Percentiles rank a stretch among this genome's conserved stretches.
phyloP scores from a whole-genome alignment of 2,888 invertebrate genomes.

The Onchidella celtica region DNA sequence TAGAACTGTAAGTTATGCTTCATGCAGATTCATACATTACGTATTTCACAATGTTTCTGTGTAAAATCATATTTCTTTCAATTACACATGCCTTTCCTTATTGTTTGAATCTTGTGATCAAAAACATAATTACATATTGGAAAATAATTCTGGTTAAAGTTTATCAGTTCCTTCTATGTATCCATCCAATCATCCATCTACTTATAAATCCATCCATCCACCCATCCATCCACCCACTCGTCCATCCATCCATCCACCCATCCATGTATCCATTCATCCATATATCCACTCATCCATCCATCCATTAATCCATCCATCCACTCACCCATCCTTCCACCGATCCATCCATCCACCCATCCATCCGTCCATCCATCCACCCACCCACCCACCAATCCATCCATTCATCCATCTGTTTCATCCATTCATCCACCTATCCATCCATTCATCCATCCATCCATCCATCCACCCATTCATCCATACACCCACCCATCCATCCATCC shows the following conservation, averaged over 20 bases:
- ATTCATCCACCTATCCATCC: neutral
- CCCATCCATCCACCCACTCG: neutral
- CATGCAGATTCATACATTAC: no score
- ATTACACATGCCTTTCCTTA: no score
- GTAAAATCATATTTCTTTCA: no score
- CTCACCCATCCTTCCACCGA: neutral
- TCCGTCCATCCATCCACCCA: neutral
- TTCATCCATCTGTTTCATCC: neutral
- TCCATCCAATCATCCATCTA: neutral
- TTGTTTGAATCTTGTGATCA: no score
- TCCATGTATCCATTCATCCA: neutral
- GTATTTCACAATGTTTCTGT: no score
- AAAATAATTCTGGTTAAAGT: neutral
- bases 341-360: neutral
- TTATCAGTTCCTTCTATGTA: neutral
- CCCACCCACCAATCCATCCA: neutral
- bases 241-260: neutral
- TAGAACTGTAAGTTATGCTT: no score
- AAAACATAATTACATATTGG: no score
- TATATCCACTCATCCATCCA: constrained; percentile 48
- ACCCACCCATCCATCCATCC: neutral
- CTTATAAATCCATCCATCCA: neutral
- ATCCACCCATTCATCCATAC: neutral
- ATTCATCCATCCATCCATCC: neutral
- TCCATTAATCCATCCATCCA: neutral